Base-by-base conservation (phyloP, 2,113 vertebrate species). In the Chaetorhynchus papuensis region DNA sequence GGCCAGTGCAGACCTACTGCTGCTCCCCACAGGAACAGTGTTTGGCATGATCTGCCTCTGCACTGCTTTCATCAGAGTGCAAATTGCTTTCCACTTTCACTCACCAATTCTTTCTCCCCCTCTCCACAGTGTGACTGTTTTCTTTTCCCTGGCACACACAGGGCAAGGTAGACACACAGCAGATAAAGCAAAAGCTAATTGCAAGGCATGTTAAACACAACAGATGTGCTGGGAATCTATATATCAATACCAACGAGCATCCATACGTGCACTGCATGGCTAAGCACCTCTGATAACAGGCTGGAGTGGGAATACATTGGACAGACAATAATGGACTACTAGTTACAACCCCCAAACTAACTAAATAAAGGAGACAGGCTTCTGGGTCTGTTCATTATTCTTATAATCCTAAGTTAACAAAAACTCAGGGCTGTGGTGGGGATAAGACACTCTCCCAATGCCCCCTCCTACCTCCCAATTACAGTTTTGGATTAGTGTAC, bases 351-450 rank as follows among this genome's bases (percentile, higher is more conserved):
- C 54, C n/a, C 70, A 82, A 90, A 95, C 75, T 61, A 84, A 79
- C 81, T 94, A 88, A 95, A 88, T 76, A 88, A 89, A 94, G 31
- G 49, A 96, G 24, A 47, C 49, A 72, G 52, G 27, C 24, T 87
- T 93, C 50, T 41, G 50, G 13, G 16, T 68, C 82, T 80, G 50
- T 82, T 89, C 72, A 54, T 96, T 90, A 92, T 71, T 97, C 82
- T 72, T 76, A 35, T 79, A 95, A 96, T 93, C 87, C 91, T 77
- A 35, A 53, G 0, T 72, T 91, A 74, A n/a, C 81, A 92, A 95
- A 96, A 96, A 61, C 76, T 87, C 59, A 57, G 17, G 39, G 31
- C 54, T 87, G 57, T 65, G 79, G 26, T 65, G 65, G 49, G 91
- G 53, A 93, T 91, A 91, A 89, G 65, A 59, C 2, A 0, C 28